Conservation (phyloP, 2,797 vertebrate genomes). For the Chelon auratus region DNA sequence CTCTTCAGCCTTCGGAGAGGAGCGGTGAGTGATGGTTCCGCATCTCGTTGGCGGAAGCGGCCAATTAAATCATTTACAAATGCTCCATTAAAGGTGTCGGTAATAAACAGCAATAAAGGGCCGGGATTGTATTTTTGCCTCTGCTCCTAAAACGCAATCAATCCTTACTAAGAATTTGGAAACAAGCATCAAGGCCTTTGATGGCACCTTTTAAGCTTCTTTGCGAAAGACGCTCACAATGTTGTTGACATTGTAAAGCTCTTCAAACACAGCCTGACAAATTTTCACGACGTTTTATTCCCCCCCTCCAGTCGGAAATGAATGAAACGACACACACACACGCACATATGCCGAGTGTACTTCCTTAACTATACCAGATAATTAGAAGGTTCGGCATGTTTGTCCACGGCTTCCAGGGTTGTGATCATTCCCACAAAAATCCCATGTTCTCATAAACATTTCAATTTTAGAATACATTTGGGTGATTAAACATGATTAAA, state of each 20-base stretch:
- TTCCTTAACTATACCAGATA: conserved; percentile 77
- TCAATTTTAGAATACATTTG: conserved; percentile 87
- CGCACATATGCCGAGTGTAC: conserved; percentile 69
- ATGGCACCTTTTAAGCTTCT: conserved; percentile 44
- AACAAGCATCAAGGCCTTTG: conserved; percentile 36
- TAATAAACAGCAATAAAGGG: conserved; percentile 40
- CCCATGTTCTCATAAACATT: conserved; percentile 82
- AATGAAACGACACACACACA: conserved; percentile 58
- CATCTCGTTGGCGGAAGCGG: conserved; percentile 46
- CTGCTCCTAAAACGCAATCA: conserved; percentile 48
- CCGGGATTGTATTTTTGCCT: conserved; percentile 57
- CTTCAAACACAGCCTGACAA: conserved; percentile 52
- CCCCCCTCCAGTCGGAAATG: conserved; percentile 53
- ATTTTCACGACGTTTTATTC: conserved; percentile 66
- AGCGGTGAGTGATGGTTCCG: conserved; percentile 44
- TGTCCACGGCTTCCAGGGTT: conserved; percentile 78
- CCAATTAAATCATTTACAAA: conserved; percentile 74
- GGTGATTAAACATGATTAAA: conserved; percentile 85
- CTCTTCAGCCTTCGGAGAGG: conserved; percentile 60
- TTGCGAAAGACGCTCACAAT: conserved; percentile 37
- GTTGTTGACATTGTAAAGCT: conserved; percentile 63
- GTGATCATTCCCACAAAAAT: conserved; percentile 83
- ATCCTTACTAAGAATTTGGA: conserved; percentile 49
- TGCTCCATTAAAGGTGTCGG: conserved; percentile 62
- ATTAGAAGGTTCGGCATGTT: conserved; percentile 84